Evolutionary conservation across 2,888 invertebrate species (phyloP).

Genomic region (Diadegma fenestrale): DNA sequence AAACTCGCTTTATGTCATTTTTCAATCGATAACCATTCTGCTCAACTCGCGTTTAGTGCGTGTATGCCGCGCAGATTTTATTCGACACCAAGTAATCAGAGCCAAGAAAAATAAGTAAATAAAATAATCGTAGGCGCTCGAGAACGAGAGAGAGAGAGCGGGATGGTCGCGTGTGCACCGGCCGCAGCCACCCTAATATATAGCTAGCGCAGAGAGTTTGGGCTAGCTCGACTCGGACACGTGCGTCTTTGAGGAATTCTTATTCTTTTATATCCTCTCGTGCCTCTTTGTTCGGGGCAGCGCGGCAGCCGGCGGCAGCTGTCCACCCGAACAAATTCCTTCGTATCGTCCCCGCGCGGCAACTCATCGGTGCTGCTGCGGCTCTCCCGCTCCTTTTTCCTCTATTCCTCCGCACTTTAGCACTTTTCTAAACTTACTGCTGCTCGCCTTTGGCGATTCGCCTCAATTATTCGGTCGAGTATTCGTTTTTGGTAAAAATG

Average conservation of each 20-base stretch:
- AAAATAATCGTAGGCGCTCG: slow-evolving; percentile 16
- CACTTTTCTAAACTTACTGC: too few species aligned
- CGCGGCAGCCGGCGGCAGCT: slow-evolving; percentile 76
- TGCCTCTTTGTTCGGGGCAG: slow-evolving; percentile 79
- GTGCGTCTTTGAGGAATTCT: slow-evolving; percentile 82
- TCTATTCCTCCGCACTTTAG: too few species aligned
- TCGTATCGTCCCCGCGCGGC: too few species aligned
- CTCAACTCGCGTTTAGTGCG: too few species aligned
- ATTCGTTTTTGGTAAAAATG: neutral
- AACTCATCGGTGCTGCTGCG: too few species aligned
- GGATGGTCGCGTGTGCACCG: slow-evolving; percentile 61
- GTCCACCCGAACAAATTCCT: slow-evolving; percentile 83
- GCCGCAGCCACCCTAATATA: neutral
- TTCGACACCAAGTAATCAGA: too few species aligned
- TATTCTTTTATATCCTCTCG: slow-evolving; percentile 77
- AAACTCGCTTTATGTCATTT: too few species aligned
- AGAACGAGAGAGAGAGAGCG: slow-evolving; percentile 14
- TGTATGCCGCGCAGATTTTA: too few species aligned
- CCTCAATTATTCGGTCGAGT: neutral
- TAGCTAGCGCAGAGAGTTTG: slow-evolving; percentile 39
- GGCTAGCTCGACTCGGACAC: slow-evolving; percentile 75
- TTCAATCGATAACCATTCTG: neutral
- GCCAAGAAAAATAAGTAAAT: neutral
- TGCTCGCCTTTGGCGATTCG: too few species aligned
- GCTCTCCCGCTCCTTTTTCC: too few species aligned